Conservation (phyloP, 2,888 invertebrate species). For the Globia sparganii region DNA sequence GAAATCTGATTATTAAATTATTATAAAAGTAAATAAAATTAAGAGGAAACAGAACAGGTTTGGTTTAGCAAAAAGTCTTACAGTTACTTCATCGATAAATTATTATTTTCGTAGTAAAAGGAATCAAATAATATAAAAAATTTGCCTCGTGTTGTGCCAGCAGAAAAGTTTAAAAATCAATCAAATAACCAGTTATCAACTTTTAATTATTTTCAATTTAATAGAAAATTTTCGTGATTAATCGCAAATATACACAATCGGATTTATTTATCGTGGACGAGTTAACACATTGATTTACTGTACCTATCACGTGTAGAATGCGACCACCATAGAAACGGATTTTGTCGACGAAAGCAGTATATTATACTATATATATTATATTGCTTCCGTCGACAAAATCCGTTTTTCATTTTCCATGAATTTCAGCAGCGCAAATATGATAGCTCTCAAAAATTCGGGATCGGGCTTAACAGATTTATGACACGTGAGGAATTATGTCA, state of each 20-base stretch:
- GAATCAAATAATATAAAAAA: background rate
- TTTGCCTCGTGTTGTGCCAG: background rate
- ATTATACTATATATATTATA: no score
- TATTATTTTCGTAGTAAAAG: background rate
- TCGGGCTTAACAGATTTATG: slow-evolving; percentile 18
- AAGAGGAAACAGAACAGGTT: background rate
- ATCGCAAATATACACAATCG: background rate
- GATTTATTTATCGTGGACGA: background rate
- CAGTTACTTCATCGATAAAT: background rate
- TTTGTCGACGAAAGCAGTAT: background rate
- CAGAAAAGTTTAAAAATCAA: background rate
- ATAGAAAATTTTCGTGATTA: background rate
- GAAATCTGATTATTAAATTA: background rate
- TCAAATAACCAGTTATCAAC: background rate
- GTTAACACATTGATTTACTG: background rate
- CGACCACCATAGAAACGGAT: background rate
- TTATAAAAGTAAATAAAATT: background rate
- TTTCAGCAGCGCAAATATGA: background rate
- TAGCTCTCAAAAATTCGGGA: background rate
- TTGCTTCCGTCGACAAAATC: no score
- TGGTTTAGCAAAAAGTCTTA: background rate
- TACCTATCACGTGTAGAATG: background rate
- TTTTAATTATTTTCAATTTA: background rate
- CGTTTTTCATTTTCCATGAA: slow-evolving; percentile 6
- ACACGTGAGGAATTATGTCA: slow-evolving; percentile 15